A percentile compares a stretch with the other conserved stretches of the same genome.
Conservation (phyloP, 1,140 invertebrate species). For the Popillia japonica region DNA sequence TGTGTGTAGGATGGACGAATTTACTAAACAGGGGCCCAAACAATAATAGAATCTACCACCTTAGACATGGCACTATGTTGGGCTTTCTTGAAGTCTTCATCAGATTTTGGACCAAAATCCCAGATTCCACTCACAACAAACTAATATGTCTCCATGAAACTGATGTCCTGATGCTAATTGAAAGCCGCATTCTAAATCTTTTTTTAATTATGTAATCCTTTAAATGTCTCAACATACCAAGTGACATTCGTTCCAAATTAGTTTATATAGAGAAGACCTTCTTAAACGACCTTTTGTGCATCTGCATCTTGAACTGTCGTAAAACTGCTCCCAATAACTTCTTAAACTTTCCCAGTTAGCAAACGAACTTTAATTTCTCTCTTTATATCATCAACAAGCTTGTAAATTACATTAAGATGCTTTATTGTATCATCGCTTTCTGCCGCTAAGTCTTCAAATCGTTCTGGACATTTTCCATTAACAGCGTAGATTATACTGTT, state of each 20-base stretch:
- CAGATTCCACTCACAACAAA: conserved; percentile 77
- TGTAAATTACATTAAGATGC: conserved; percentile 88
- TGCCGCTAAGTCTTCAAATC: conserved; percentile 63
- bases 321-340: conserved; percentile 83
- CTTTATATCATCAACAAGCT: conserved; percentile 88
- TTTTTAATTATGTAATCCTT: conserved; percentile 91
- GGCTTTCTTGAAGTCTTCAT: no score
- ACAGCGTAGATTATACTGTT: conserved; percentile 87
- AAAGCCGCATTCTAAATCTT: conserved; percentile 88
- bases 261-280: conserved; percentile 71
- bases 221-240: conserved; percentile 83
- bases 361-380: conserved; percentile 77
- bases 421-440: conserved; percentile 69
- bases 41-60: no score
- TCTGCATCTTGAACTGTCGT: conserved; percentile 88
- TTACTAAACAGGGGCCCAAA: no score
- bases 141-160: conserved; percentile 80
- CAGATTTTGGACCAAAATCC: no score
- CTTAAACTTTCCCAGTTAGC: conserved; percentile 76
- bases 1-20: no score
- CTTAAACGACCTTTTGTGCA: conserved; percentile 82
- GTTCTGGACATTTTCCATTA: conserved; percentile 72
- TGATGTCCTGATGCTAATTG: conserved; percentile 70
- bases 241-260: conserved; percentile 78
- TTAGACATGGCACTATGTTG: no score